Percentiles rank a stretch among this genome's conserved stretches.
Conservation (phyloP, 2,888 invertebrate species). For the Blastobasis adustella region DNA sequence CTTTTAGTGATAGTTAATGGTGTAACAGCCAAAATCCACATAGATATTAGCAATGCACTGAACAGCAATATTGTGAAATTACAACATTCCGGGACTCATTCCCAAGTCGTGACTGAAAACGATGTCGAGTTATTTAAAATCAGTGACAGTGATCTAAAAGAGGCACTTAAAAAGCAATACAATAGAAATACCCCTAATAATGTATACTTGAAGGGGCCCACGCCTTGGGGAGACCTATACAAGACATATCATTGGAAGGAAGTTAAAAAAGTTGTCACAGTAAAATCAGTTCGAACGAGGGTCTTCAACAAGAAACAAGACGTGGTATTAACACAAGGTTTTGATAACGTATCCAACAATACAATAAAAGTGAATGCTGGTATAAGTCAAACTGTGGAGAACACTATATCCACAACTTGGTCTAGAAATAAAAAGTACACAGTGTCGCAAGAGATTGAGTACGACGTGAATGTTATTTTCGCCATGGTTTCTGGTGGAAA, state of each 20-base stretch:
- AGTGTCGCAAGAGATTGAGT: conserved; percentile 43
- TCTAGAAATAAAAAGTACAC: conserved; percentile 32
- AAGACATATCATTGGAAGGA: conserved; percentile 46
- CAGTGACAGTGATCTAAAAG: conserved; percentile 22
- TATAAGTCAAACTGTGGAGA: conserved; percentile 48
- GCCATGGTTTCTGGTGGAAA: conserved; percentile 34
- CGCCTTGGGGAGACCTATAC: conserved; percentile 58
- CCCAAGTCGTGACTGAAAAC: conserved; percentile 26
- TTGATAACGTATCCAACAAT: conserved; percentile 42
- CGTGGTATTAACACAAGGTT: conserved; percentile 40
- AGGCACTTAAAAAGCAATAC: conserved; percentile 33
- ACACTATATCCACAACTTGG: conserved; percentile 47
- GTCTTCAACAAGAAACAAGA: conserved; percentile 25
- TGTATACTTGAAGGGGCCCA: conserved; percentile 45
- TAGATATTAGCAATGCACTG: conserved; percentile 27
- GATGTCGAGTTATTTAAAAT: conserved; percentile 43
- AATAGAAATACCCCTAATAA: conserved; percentile 34
- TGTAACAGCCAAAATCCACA: conserved; percentile 25
- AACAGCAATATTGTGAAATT: conserved; percentile 24
- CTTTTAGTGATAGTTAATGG: too few relatives aligned
- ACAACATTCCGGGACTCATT: conserved; percentile 33
- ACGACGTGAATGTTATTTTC: conserved; percentile 43
- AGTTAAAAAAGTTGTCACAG: conserved; percentile 31
- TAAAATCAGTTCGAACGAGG: conserved; percentile 36
- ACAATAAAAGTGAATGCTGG: conserved; percentile 54